Evolutionary conservation across 2,113 vertebrate genomes (phyloP).

Genomic region (Peromyscus maniculatus): DNA sequence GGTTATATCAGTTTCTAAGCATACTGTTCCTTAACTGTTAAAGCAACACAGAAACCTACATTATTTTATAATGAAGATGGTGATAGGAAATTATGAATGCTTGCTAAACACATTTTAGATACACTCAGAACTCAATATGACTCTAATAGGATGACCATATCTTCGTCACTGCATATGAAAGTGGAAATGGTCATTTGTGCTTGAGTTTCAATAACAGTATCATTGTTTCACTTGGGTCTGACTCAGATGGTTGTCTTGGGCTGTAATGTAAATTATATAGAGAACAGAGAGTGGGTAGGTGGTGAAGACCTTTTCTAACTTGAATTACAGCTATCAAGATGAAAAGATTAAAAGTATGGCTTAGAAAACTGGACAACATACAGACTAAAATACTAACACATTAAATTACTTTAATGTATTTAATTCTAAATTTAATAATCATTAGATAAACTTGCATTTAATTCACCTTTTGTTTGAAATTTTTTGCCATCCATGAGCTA

Average conservation of each 20-base stretch:
- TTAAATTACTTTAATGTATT: background rate
- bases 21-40: constrained; percentile 39
- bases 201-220: constrained; percentile 36
- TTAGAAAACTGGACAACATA: constrained; percentile 17
- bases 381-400: background rate
- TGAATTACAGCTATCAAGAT: constrained; percentile 6
- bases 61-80: constrained; percentile 13
- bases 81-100: background rate
- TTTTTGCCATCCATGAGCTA: constrained; percentile 96
- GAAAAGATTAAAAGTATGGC: constrained; percentile 1
- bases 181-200: background rate
- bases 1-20: background rate
- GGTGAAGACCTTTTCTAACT: background rate
- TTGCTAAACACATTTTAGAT: constrained; percentile 23
- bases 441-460: constrained; percentile 69
- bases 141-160: background rate
- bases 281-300: background rate
- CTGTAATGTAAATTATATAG: constrained; percentile 54
- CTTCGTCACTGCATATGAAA: constrained; percentile 13
- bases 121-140: background rate
- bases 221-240: constrained; percentile 27
- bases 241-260: constrained; percentile 2
- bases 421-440: constrained; percentile 16
- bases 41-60: background rate
- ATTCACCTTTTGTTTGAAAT: constrained; percentile 92